phyloP scores from a whole-genome alignment of 1,140 invertebrate genomes.

The Drosophila kanapiae region DNA sequence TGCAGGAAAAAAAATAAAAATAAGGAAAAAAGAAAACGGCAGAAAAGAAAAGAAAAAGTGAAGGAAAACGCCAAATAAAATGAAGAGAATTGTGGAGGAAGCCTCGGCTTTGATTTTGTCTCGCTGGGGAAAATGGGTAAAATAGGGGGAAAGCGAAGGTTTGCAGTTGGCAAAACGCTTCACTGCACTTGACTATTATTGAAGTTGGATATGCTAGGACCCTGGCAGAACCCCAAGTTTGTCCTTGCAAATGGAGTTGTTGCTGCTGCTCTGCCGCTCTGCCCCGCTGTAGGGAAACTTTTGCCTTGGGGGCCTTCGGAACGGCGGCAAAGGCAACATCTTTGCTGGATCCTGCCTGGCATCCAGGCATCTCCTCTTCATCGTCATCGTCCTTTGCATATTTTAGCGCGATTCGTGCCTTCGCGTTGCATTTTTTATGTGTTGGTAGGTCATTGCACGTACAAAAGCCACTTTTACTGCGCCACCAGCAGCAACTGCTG shows the following conservation, averaged over 20 bases:
- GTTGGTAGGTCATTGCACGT: conserved; percentile 85
- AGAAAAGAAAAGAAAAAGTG: conserved; percentile 15
- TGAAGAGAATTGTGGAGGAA: conserved; percentile 35
- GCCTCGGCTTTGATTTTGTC: conserved; percentile 51
- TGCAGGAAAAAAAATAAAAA: conserved; percentile 51
- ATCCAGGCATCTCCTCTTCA: conserved; percentile 20
- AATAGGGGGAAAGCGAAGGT: conserved; percentile 3
- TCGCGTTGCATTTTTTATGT: conserved; percentile 80
- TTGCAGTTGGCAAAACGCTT: conserved; percentile 76
- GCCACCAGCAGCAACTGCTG: conserved; percentile 51
- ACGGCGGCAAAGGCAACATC: conserved; percentile 58
- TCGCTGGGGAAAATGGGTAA: background rate
- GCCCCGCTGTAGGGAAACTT: conserved; percentile 62
- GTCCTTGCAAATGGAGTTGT: conserved; percentile 68
- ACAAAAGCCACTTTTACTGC: conserved; percentile 85
- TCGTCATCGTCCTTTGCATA: conserved; percentile 72
- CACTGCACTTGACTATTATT: conserved; percentile 83
- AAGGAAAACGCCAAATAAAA: conserved; percentile 76
- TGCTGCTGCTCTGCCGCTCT: conserved; percentile 32
- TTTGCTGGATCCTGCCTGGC: conserved; percentile 56
- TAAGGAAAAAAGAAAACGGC: background rate
- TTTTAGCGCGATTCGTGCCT: conserved; percentile 71
- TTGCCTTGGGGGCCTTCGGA: conserved; percentile 65
- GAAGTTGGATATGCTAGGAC: conserved; percentile 61
- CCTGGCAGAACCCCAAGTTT: conserved; percentile 47